Conservation (phyloP, 2,113 vertebrate species). For the Vidua macroura region DNA sequence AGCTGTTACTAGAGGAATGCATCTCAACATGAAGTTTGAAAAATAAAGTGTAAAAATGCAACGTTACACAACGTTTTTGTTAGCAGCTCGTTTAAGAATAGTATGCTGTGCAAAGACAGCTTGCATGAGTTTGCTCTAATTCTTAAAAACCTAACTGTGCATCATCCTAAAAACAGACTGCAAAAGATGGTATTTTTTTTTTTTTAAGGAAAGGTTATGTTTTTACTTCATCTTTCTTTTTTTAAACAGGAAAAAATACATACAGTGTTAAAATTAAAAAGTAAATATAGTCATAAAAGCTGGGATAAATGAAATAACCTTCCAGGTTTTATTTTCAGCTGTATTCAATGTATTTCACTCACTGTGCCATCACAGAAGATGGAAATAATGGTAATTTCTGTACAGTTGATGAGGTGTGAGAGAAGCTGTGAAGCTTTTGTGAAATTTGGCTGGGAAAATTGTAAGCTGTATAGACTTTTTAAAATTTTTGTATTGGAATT, state of each 20-base stretch:
- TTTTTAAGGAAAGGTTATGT: neutral
- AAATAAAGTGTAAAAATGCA: neutral
- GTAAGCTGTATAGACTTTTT: neutral
- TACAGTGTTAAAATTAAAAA: neutral
- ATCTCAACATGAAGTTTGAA: neutral
- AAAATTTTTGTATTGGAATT: neutral
- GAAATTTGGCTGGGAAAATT: neutral
- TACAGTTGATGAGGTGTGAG: neutral
- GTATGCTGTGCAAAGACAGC: neutral
- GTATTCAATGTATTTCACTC: neutral
- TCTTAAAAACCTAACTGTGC: neutral
- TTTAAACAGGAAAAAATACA: neutral
- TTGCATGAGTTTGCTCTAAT: neutral
- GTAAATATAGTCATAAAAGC: neutral
- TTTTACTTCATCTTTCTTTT: neutral
- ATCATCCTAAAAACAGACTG: neutral
- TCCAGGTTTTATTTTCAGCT: neutral
- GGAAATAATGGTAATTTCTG: neutral
- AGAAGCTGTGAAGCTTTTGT: neutral
- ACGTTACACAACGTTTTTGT: neutral
- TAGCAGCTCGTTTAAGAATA: neutral
- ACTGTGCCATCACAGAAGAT: neutral
- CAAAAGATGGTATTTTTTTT: neutral
- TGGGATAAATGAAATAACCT: neutral
- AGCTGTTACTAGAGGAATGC: neutral